Base-by-base conservation (phyloP, 2,113 vertebrate species). In the Daboia siamensis region DNA sequence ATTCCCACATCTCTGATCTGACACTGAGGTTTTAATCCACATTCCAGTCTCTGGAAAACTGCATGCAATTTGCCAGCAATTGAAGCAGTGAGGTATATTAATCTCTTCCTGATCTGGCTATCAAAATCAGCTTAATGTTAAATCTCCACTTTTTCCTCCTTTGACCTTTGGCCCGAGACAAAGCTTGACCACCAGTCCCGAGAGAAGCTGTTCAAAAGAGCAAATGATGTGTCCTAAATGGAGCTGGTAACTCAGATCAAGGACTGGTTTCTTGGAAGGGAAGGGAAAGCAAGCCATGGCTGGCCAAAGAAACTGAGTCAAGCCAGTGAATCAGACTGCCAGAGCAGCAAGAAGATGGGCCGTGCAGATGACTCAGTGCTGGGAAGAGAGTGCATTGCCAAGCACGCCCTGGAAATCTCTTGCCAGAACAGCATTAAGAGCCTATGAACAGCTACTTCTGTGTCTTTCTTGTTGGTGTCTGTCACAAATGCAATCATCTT, bases 91-190 rank as follows among this genome's bases (percentile, higher is more conserved):
- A 91, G 11, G 64, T 52, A 0, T 0, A 90, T 21, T 52, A 9
- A 56, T 86, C 92, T 56, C 80, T 90, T 89, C 86, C 80, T 91
- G 39, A 74, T 52, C 0, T 0, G 57, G 89, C 91, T 93, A 64
- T 93, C 88, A 93, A 92, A 95, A 96, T 91, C 91, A 0, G 94
- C 90, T 95, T 95, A 96, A 88, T 92, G 23, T 51, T 95, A 95
- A 51, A 96, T 95, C 90, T 84, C 57, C 0, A 0, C 48, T 86
- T 52, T 94, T 92, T 92, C 95, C 95, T 80, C 84, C 0, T 0
- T 93, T 88, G 93, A 91, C 94, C 90, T 15, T 0, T 44, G 69
- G 55, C 48, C 87, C 4, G 13, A 64, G 48, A 92, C 57, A 87
- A 3, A 44, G 3, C 17, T 21, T 44, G 74, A 44, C 33, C 74